These are phyloP conservation scores for Ceramica pisi DNA, from an alignment of 2,888 invertebrate genomes.

Conservation along the genomic window DNA sequence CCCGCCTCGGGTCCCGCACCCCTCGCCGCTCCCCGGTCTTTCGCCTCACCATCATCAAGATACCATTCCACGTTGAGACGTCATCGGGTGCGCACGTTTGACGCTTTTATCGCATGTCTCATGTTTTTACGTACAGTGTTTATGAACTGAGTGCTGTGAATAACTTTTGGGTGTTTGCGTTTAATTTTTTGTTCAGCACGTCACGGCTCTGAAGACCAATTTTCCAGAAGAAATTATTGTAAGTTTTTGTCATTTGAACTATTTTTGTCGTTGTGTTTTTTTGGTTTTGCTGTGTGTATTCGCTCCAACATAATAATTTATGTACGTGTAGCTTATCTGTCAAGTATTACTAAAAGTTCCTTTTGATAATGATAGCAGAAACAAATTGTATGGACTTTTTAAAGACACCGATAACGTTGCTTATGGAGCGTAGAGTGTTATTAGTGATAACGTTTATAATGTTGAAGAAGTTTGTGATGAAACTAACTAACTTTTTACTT, in stretches of 20 bases:
- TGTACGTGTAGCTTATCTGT: constrained; percentile 56
- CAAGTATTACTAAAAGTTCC: constrained; percentile 57
- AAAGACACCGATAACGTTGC: constrained; percentile 53
- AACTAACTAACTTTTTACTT: constrained; percentile 71
- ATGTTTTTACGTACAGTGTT: constrained; percentile 74
- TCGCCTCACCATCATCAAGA: constrained; percentile 83
- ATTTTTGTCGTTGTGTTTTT: constrained; percentile 35
- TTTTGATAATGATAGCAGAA: constrained; percentile 54
- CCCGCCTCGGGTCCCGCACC: constrained; percentile 68
- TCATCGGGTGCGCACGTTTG: constrained; percentile 77
- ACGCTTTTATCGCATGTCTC: constrained; percentile 66
- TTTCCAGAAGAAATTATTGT: constrained; percentile 60
- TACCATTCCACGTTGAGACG: constrained; percentile 85
- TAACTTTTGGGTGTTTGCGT: constrained; percentile 76
- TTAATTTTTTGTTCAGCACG: constrained; percentile 68
- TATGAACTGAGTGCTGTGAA: constrained; percentile 82
- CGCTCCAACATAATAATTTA: constrained; percentile 38
- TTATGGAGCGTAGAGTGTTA: constrained; percentile 35
- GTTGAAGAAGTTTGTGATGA: constrained; percentile 26
- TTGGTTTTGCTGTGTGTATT: constrained; percentile 33
- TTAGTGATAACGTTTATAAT: constrained; percentile 42
- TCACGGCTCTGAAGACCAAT: constrained; percentile 55
- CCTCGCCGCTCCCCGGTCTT: constrained; percentile 76
- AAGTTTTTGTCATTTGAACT: constrained; percentile 58
- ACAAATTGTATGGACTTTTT: constrained; percentile 55